These are phyloP conservation scores for Xanthostigma xanthostigma DNA, from an alignment of 2,888 invertebrate species.

Conservation along the genomic window DNA sequence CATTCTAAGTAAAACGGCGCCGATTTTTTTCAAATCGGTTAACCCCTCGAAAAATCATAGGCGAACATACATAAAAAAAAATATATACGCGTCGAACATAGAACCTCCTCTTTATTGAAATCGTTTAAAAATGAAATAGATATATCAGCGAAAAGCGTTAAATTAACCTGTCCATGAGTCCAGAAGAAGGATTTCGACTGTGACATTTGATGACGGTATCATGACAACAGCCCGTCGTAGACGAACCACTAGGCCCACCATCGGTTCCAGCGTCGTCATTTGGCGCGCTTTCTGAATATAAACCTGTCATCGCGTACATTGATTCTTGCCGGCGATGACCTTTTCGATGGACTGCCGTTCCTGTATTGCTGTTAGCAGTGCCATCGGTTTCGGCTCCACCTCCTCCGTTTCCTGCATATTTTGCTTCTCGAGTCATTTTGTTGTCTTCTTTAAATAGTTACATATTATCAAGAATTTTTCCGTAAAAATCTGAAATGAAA, in stretches of 20 bases:
- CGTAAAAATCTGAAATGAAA: not conserved
- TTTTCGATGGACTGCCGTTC: slow-evolving; percentile 18
- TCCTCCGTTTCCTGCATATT: too few species aligned
- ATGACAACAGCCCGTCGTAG: slow-evolving; percentile 21
- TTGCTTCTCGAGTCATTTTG: too few species aligned
- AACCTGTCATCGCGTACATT: slow-evolving; percentile 78
- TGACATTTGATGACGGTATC: slow-evolving; percentile 51
- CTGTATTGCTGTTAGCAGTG: not conserved
- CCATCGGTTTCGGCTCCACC: not conserved
- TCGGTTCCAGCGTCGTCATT: slow-evolving; percentile 37
- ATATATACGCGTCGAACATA: too few species aligned
- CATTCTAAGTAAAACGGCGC: too few species aligned
- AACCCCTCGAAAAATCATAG: too few species aligned
- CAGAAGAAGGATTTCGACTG: slow-evolving; percentile 66
- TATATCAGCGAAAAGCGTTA: not conserved
- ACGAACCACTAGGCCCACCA: slow-evolving; percentile 24
- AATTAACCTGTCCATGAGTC: slow-evolving; percentile 49
- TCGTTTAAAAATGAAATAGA: not conserved
- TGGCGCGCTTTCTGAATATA: slow-evolving; percentile 59
- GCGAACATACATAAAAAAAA: too few species aligned
- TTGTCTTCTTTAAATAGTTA: not conserved
- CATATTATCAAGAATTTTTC: not conserved
- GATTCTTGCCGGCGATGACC: slow-evolving; percentile 62
- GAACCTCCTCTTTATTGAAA: too few species aligned
- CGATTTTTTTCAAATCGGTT: too few species aligned